Evolutionary conservation across 2,797 vertebrate genomes (phyloP).

Genomic region (Premnoplex brunnescens): DNA sequence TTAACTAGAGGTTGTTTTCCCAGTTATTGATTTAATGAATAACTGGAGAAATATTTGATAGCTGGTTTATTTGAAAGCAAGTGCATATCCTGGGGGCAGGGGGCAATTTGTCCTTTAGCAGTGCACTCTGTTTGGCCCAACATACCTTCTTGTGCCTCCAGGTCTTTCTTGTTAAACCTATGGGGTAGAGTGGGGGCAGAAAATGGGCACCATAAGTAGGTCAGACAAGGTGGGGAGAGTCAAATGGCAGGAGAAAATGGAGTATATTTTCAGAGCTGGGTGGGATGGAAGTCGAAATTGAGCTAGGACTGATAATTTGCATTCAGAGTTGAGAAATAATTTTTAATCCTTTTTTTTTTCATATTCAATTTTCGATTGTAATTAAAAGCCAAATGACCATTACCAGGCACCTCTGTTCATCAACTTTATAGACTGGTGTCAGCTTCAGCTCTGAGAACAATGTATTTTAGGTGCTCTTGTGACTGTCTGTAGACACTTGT

Average conservation of each 20-base stretch:
- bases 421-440: background rate
- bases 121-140: background rate
- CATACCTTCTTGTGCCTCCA: rapidly evolving
- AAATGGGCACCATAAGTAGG: background rate
- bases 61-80: background rate
- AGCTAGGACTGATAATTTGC: background rate
- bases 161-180: background rate
- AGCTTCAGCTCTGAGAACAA: background rate
- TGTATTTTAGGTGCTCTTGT: background rate
- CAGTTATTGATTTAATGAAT: background rate
- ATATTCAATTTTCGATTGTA: background rate
- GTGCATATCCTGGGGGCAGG: rapidly evolving
- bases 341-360: background rate
- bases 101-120: background rate
- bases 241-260: background rate
- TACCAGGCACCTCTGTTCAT: background rate
- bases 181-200: background rate
- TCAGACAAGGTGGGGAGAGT: background rate
- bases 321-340: background rate
- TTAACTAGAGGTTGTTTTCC: background rate
- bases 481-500: background rate
- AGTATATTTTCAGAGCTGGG: background rate
- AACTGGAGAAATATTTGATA: background rate
- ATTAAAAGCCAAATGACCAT: background rate
- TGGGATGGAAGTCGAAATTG: background rate